Evolutionary conservation across 2,797 vertebrate species (phyloP), one percentile per base, ranked within the genome.

Genomic region (Phrynocephalus forsythii): DNA sequence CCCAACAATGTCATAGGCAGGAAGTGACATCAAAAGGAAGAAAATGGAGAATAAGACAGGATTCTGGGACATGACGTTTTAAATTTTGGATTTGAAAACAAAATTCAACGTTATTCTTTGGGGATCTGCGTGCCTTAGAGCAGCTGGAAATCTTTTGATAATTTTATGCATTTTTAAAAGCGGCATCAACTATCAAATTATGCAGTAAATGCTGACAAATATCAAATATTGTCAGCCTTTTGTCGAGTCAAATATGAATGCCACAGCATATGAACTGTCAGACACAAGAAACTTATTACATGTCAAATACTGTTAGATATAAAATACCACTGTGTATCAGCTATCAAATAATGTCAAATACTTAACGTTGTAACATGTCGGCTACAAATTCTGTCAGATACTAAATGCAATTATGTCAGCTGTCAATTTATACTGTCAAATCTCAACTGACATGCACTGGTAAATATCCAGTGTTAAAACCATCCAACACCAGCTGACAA

Each of bases 381-480:
- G 69, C 76, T 63, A 50, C 9, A 84, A 84, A 79, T 20, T 63
- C 73, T 52, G 82, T 69, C 80, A 77, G 60, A 15, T 66, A 52
- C 80, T 72, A 84, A 88, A 73, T 72, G 68, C 67, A 63, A 63
- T 71, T 69, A 81, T 72, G 81, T 71, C 82, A 30, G 86, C 20
- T 79, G 82, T 83, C 82, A 11, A 48, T 88, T 84, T 83, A 87
- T 60, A 60, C 33, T 44, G 66, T 83, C 75, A 83, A 87, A 79
- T 30, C 30, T 16, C 44, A 77, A 52, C 72, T 77, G 75, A 79
- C 82, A 83, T 50, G 26, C 48, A 68, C 1, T 30, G 15, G 72
- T 84, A 79, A 82, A 83, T 79, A 79, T 63, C 52, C 13, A 0
- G 30, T 33, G 33, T 24, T 48, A 38, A 44, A 79, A 24, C 33